A percentile compares a stretch with the other conserved stretches of the same genome.
Evolutionary conservation across 2,888 invertebrate genomes (phyloP).

Genomic region (Zhuqinia jingwanae): DNA sequence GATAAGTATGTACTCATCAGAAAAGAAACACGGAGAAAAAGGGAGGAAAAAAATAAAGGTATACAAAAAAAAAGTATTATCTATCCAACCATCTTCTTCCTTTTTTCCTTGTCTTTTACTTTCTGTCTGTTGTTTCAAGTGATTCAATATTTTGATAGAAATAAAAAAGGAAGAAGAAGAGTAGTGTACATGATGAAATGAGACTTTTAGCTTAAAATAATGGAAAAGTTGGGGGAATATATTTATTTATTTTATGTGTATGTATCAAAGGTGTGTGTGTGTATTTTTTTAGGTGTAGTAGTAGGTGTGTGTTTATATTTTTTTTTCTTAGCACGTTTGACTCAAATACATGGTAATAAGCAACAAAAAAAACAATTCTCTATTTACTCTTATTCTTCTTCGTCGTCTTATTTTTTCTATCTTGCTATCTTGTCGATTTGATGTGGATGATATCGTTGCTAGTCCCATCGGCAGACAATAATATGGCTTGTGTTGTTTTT

Average conservation of each 20-base stretch:
- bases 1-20: neutral
- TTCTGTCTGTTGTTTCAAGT: conserved; percentile 1
- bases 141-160: conserved; percentile 19
- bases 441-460: conserved; percentile 1
- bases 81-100: neutral
- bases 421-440: neutral
- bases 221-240: neutral
- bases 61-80: neutral
- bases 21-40: neutral
- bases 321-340: neutral
- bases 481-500: neutral
- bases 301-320: neutral
- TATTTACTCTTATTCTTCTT: neutral
- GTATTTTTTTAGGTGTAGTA: neutral
- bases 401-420: neutral
- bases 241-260: neutral
- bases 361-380: neutral
- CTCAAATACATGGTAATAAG: neutral
- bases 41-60: neutral
- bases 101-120: neutral
- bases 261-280: neutral
- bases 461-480: too few relatives aligned
- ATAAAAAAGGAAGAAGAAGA: neutral
- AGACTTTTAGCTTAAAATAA: neutral
- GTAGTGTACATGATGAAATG: too few relatives aligned